A percentile compares a stretch with the other conserved stretches of the same genome.
Conservation (phyloP, 2,113 vertebrate species). For the Serinus canaria region DNA sequence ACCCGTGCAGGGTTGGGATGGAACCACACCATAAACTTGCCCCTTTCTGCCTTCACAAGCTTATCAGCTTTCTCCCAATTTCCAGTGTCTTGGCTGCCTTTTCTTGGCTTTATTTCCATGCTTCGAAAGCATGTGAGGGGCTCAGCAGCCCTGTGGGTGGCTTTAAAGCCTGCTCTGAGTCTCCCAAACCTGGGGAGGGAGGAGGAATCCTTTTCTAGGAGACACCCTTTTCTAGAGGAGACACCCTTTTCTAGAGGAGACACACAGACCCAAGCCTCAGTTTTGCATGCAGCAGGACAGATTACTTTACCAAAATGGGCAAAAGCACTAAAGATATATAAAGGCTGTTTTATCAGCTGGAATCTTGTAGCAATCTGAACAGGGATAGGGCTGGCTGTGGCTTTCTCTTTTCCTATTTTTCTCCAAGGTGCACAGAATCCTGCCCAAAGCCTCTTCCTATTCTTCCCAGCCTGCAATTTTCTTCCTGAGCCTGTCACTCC, state of each 20-base stretch:
- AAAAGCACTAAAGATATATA: neutral
- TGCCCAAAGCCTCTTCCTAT: fast-evolving
- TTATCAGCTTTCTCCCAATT: neutral
- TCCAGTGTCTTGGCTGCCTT: neutral
- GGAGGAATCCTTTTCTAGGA: neutral
- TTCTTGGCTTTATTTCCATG: neutral
- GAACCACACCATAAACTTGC: neutral
- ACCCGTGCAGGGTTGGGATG: neutral
- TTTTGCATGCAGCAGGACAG: neutral
- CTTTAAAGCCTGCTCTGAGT: fast-evolving
- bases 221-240: neutral
- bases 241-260: neutral
- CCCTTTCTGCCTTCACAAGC: neutral
- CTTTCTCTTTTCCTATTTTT: neutral
- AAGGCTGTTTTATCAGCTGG: neutral
- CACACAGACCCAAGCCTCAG: fast-evolving
- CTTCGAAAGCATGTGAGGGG: fast-evolving
- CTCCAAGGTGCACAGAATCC: neutral
- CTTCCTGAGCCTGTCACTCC: neutral
- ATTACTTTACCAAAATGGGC: fast-evolving
- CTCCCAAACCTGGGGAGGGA: neutral
- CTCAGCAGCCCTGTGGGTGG: fast-evolving
- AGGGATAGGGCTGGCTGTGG: neutral
- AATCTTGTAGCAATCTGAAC: neutral
- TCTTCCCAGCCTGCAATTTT: neutral